These are phyloP conservation scores for Brachypodius melanocephalos DNA, from an alignment of 2,113 vertebrate species.

Conservation along the genomic window DNA sequence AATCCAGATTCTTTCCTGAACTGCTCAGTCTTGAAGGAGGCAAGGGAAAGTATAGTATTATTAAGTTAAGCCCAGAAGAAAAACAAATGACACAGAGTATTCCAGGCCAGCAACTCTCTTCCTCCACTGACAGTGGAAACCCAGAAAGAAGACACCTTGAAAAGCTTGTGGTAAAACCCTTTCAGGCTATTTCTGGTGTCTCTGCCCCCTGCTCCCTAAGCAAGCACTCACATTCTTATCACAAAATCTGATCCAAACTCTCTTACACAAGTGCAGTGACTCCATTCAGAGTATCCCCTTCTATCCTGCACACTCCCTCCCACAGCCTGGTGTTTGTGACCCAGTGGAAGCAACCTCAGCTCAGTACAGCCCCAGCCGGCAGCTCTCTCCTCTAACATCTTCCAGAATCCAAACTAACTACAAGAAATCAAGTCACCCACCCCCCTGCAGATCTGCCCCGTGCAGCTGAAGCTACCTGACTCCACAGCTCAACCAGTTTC, in stretches of 20 bases:
- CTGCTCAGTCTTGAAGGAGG: background rate
- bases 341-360: background rate
- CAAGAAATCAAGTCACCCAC: background rate
- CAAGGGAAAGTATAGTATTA: background rate
- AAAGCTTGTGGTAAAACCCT: background rate
- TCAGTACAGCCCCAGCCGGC: background rate
- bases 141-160: background rate
- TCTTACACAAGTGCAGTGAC: background rate
- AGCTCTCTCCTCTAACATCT: background rate
- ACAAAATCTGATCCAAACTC: background rate
- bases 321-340: background rate
- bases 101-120: background rate
- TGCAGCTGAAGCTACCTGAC: slow-evolving; percentile 4
- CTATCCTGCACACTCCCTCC: background rate
- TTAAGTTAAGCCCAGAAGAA: background rate
- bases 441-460: background rate
- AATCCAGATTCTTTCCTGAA: background rate
- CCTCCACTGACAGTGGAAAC: background rate
- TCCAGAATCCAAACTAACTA: background rate
- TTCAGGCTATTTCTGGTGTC: background rate
- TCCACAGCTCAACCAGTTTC: background rate
- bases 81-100: background rate
- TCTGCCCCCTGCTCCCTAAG: background rate
- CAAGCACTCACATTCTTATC: background rate
- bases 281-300: background rate